Conservation (phyloP, 2,797 vertebrate genomes). For the Macropus fuliginosus region DNA sequence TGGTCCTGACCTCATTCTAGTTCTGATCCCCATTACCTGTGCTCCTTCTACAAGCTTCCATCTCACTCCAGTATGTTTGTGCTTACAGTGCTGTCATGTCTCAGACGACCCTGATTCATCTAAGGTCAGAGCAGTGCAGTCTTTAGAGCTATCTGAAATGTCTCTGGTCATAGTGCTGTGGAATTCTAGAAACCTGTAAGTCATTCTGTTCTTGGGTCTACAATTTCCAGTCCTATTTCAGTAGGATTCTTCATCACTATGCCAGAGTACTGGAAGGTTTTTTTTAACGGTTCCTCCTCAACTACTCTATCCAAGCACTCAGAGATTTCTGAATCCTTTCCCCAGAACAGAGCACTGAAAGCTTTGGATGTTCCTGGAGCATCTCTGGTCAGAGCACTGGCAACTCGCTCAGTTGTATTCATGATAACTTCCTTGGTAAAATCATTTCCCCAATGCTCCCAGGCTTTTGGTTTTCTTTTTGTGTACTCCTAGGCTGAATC, state of each 20-base stretch:
- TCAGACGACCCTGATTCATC: neutral
- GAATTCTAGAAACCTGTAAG: neutral
- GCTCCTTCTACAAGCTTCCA: neutral
- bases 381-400: neutral
- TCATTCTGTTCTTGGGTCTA: neutral
- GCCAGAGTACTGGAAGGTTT: too few relatives aligned
- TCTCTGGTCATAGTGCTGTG: neutral
- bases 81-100: neutral
- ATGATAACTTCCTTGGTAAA: neutral
- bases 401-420: neutral
- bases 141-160: neutral
- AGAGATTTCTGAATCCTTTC: neutral
- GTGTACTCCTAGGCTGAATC: neutral
- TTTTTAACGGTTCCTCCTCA: neutral
- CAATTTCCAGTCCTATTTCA: neutral
- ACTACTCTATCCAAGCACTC: neutral
- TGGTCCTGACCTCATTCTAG: neutral
- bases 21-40: neutral
- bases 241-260: neutral
- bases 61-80: neutral
- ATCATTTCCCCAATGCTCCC: neutral
- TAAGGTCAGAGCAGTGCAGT: neutral
- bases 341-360: neutral
- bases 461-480: neutral
- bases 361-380: neutral